phyloP scores from a whole-genome alignment of 92 coral and sea anemone genomes.

The Zoanthus gigantus region DNA sequence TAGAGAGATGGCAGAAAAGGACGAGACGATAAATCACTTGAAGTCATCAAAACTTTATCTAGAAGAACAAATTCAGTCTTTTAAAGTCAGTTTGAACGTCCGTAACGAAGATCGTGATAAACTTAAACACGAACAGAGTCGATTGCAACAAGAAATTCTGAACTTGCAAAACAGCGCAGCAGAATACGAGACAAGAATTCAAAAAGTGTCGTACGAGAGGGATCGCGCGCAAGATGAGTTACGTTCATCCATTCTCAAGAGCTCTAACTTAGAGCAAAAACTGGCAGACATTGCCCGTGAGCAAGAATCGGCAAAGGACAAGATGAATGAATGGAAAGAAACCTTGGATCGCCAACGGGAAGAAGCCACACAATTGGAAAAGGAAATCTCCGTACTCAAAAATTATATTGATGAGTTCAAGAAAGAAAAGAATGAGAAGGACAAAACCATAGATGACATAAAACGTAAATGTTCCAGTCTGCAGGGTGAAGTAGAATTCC shows the following conservation, averaged over 20 bases:
- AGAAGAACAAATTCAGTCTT: conserved; percentile 85
- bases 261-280: conserved; percentile 74
- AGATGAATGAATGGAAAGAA: conserved; percentile 85
- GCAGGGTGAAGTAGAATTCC: conserved; percentile 70
- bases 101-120: conserved; percentile 89
- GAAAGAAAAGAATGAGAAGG: conserved; percentile 64
- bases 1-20: conserved; percentile 87
- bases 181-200: conserved; percentile 78
- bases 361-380: conserved; percentile 68
- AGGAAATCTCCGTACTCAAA: conserved; percentile 73
- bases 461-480: conserved; percentile 65
- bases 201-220: conserved; percentile 76
- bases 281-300: conserved; percentile 80
- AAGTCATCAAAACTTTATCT: conserved; percentile 81
- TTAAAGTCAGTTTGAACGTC: conserved; percentile 76
- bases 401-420: conserved; percentile 55
- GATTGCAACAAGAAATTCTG: conserved; percentile 85
- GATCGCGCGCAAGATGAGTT: conserved; percentile 84
- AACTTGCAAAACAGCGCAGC: conserved; percentile 69
- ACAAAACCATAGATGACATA: conserved; percentile 68
- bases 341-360: conserved; percentile 66
- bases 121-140: conserved; percentile 84
- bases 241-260: conserved; percentile 67
- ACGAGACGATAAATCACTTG: conserved; percentile 76
- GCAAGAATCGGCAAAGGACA: conserved; percentile 66